Percentiles rank a stretch among this genome's conserved stretches.
Conservation (phyloP, 2,113 vertebrate species). For the Prunella himalayana region DNA sequence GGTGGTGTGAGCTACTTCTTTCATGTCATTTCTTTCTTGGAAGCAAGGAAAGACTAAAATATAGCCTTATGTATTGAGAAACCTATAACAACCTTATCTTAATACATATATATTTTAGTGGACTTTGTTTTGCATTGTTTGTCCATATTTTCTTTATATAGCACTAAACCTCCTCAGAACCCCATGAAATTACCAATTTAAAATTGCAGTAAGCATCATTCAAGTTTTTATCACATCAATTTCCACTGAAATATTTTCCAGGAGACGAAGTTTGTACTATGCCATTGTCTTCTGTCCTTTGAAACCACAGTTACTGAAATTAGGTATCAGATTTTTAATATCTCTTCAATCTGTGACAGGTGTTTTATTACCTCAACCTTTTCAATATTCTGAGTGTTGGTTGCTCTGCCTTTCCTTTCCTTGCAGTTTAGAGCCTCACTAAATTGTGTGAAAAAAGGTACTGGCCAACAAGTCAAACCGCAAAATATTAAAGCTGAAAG, state of each 20-base stretch:
- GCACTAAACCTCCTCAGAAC: not conserved
- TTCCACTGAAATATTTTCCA: not conserved
- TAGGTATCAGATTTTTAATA: slow-evolving; percentile 48
- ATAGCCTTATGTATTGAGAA: not conserved
- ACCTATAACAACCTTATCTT: not conserved
- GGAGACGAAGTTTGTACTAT: not conserved
- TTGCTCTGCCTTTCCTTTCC: slow-evolving; percentile 10
- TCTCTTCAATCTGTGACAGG: slow-evolving; percentile 18
- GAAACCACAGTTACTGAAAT: not conserved
- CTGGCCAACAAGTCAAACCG: not conserved
- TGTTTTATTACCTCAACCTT: slow-evolving; percentile 62
- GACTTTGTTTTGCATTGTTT: not conserved
- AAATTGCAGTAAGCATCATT: not conserved
- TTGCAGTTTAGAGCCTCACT: slow-evolving; percentile 22
- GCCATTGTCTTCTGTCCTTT: not conserved
- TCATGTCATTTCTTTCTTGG: not conserved
- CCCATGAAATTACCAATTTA: not conserved
- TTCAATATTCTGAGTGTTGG: slow-evolving; percentile 36
- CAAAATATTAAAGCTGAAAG: not conserved
- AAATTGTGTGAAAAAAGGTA: not conserved
- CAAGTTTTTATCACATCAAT: not conserved
- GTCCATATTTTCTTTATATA: not conserved
- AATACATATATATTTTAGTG: not conserved
- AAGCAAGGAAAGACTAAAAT: not conserved
- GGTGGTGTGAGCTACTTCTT: not conserved